Evolutionary conservation across 2,888 invertebrate genomes (phyloP), one percentile per base, ranked within the genome.

Genomic region (Stratiomys singularior): DNA sequence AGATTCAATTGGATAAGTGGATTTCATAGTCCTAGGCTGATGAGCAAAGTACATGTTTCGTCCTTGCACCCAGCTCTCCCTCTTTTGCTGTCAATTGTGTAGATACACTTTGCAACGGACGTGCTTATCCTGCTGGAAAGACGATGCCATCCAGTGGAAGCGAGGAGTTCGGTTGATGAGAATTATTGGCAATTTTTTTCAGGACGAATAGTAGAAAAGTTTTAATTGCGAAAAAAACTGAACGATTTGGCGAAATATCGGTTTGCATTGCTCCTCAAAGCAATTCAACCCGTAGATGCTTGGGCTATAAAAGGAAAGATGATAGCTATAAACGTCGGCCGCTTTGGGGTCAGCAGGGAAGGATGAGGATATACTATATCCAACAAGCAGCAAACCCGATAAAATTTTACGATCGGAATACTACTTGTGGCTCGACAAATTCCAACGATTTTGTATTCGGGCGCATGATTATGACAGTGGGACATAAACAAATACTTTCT

Each of bases 221-320:
- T 74, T 74, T 74, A 74, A 74, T 74, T 74, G 60, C 74, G n/a
- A 44, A 71, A 37, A 74, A 74, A 58, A 60, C 60, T 74, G 74
- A 58, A 47, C 69, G 69, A 69, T 69, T 69, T 69, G 69, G 69
- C 47, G 46, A 69, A 69, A 69, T 69, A 69, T 69, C 25, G 69
- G 69, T 69, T 47, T 69, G 25, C 23, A 47, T 69, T 69, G 69
- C 69, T n/a, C n/a, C 47, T 18, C 7, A 15, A 25, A 30, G 37
- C 9, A 37, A 9, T 37, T 37, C 37, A 9, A 37, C 37, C 37
- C 37, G 37, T 37, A 37, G 37, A 37, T 37, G 37, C 37, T 52
- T 52, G 52, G 4, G 52, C n/a, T 9, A 52, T 52, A 37, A 5
- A 18, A 15, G 7, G 52, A 52, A 18, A 5, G 15, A 52, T 15